Evolutionary conservation across 2,113 vertebrate genomes (phyloP).

Genomic region (Telmatochromis sp.): DNA sequence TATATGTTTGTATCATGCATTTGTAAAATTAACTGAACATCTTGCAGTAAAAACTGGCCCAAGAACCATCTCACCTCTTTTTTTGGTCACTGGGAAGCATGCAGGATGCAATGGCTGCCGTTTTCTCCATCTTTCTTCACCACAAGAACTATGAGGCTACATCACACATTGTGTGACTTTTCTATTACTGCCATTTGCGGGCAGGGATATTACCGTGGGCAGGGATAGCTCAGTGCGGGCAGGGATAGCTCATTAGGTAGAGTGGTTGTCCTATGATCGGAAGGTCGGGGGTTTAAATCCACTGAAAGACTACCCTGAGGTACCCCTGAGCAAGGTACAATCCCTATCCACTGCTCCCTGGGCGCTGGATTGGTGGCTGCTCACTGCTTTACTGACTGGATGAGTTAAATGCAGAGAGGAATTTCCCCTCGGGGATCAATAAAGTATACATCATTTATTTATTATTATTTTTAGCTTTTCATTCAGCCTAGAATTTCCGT

Average conservation of each 20-base stretch:
- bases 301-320: background rate
- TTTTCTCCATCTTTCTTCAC: background rate
- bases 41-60: background rate
- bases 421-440: background rate
- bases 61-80: background rate
- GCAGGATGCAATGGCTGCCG: background rate
- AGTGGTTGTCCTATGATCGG: background rate
- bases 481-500: accelerated
- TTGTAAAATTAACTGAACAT: background rate
- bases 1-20: background rate
- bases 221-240: background rate
- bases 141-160: background rate
- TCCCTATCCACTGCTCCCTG: background rate
- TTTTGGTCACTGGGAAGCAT: background rate
- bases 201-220: background rate
- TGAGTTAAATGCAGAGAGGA: background rate
- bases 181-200: background rate
- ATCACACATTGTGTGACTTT: background rate
- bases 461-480: background rate
- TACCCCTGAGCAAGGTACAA: background rate
- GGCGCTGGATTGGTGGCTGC: accelerated
- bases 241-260: background rate
- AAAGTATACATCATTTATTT: background rate
- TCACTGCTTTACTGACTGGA: background rate
- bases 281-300: background rate